Evolutionary conservation across 1,140 invertebrate genomes (phyloP), one percentile per base, ranked within the genome.

Genomic region (Pogonognathellus flavescens): DNA sequence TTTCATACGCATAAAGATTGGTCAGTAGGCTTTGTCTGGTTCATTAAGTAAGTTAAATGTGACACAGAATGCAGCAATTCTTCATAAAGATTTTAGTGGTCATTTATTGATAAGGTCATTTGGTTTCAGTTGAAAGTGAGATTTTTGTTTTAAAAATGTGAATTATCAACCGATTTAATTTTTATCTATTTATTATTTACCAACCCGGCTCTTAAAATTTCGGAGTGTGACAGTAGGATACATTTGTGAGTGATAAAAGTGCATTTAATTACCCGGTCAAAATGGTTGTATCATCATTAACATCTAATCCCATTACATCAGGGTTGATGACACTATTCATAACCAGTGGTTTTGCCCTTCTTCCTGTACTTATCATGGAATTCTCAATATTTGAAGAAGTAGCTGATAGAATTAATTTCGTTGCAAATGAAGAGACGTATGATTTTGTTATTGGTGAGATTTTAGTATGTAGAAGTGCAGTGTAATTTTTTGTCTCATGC

Each of bases 371-470:
- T 8, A 83, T 86, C 14, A 60, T 72, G 31, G 62, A 86, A 49
- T 86, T 59, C 76, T 70, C 85, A 18, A 20, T 83, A 11, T 59
- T 86, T 2, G 85, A 86, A 22, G 81, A 83, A 60, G 20, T 86
- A 11, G 52, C 55, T 14, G 85, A 86, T 59, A 55, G 85, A 50
- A 72, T 86, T 25, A 82, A 80, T 49, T 31, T 62, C 25, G 49
- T 82, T 31, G 57, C 49, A n/a, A 82, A 13, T 16, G 55, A 62
- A 81, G 86, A 87, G 55, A 80, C 70, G 10, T 88, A 85, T 60
- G 88, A 88, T 82, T 88, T 88, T 81, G 87, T 88, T 70, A 81
- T 88, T 41, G 88, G 88, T 88, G 60, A 84, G 85, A 60, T 81
- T n/a, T 3, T 84, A n/a, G n/a, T n/a, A n/a, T n/a, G n/a, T n/a